These are phyloP conservation scores for Paralichthys olivaceus DNA, from an alignment of 2,113 vertebrate genomes.

Conservation along the genomic window DNA sequence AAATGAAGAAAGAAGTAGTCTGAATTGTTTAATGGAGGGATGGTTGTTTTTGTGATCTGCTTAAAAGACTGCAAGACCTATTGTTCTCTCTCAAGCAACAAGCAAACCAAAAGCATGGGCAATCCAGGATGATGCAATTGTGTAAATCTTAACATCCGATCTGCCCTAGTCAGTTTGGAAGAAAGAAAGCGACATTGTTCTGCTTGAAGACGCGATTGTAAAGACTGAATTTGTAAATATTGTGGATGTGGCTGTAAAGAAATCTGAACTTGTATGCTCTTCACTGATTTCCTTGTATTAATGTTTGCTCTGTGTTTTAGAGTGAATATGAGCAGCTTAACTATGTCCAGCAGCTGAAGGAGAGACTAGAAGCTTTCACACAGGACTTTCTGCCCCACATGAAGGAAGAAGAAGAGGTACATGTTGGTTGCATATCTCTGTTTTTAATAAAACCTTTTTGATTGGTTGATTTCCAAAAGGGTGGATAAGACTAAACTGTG, in stretches of 20 bases:
- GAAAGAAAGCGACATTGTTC: conserved; percentile 10
- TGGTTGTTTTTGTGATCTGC: conserved; percentile 28
- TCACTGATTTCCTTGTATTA: neutral
- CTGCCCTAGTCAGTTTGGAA: conserved; percentile 5
- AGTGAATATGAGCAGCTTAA: conserved; percentile 97
- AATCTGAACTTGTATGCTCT: neutral
- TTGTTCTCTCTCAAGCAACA: conserved; percentile 30
- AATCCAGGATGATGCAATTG: conserved; percentile 49
- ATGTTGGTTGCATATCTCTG: neutral
- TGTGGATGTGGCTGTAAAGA: neutral
- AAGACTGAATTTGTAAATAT: no score
- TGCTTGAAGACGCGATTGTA: neutral
- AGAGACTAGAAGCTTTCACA: conserved; percentile 95
- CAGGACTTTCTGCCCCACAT: conserved; percentile 99
- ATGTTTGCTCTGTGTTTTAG: conserved; percentile 73
- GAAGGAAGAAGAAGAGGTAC: conserved; percentile 99
- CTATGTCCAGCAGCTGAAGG: conserved; percentile 97
- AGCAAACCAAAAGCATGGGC: conserved; percentile 30
- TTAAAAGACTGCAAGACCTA: conserved; percentile 18
- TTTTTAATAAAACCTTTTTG: neutral
- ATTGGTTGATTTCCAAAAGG: neutral
- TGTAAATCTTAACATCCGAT: conserved; percentile 47
- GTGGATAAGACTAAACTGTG: conserved; percentile 12
- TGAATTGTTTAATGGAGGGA: conserved; percentile 13
- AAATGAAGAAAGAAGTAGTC: neutral